Evolutionary conservation across 2,888 invertebrate species (phyloP).

Genomic region (Ennomos quercinarius): DNA sequence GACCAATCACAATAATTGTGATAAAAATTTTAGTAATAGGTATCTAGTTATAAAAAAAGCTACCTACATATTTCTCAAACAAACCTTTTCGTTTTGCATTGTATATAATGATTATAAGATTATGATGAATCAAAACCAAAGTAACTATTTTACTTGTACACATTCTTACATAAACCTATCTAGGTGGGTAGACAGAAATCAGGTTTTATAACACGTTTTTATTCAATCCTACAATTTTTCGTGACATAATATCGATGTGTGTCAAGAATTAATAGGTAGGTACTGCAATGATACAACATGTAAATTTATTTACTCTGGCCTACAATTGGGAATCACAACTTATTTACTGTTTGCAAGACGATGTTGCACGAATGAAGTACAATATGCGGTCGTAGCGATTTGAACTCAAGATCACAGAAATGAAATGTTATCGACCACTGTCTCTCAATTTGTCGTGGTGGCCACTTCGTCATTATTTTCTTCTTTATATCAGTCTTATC

Average conservation of each 20-base stretch:
- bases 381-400: conserved; percentile 46
- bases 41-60: too few species aligned
- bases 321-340: conserved; percentile 3
- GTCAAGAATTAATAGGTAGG: conserved; percentile 50
- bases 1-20: too few species aligned
- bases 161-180: conserved; percentile 51
- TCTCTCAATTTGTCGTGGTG: conserved; percentile 37
- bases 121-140: conserved; percentile 21
- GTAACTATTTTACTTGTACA: background rate
- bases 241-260: conserved; percentile 74
- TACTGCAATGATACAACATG: background rate
- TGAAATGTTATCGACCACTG: conserved; percentile 64
- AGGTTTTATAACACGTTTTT: conserved; percentile 52
- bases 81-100: too few species aligned
- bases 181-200: conserved; percentile 49
- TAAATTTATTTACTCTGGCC: conserved; percentile 5
- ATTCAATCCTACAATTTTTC: conserved; percentile 46
- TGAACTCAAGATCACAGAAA: conserved; percentile 50
- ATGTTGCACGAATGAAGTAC: conserved; percentile 23
- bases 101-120: too few species aligned
- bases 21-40: too few species aligned
- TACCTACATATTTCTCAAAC: too few species aligned
- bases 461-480: conserved; percentile 32
- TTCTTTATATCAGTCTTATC: background rate
- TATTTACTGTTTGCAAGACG: conserved; percentile 1